Conservation (phyloP, 1,140 invertebrate species). For the Choristoneura fumiferana region DNA sequence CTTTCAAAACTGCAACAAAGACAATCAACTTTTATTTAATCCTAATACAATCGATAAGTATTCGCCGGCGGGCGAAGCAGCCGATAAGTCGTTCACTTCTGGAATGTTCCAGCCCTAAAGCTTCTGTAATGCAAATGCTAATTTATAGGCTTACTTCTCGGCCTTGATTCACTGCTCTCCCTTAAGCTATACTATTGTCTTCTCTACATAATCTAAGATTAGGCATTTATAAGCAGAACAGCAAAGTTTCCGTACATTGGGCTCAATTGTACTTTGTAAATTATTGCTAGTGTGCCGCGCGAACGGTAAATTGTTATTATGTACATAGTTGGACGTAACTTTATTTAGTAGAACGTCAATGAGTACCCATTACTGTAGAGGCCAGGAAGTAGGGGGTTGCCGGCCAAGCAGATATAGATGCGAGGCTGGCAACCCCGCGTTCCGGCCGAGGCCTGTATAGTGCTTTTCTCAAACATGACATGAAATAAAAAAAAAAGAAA, state of each 20-base stretch:
- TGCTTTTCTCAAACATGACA: no score
- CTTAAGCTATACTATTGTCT: constrained; percentile 18
- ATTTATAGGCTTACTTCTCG: constrained; percentile 1
- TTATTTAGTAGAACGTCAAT: no score
- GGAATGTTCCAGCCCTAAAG: constrained; percentile 7
- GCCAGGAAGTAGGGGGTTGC: no score
- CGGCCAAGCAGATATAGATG: no score
- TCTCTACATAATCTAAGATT: constrained; percentile 15
- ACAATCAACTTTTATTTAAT: neutral
- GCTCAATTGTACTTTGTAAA: neutral
- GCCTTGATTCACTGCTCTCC: constrained; percentile 12
- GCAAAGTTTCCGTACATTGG: neutral
- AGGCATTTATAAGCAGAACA: constrained; percentile 11
- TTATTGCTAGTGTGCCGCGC: neutral
- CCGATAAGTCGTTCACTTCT: constrained; percentile 13
- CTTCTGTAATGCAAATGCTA: constrained; percentile 5
- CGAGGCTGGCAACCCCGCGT: no score
- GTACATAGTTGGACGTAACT: no score
- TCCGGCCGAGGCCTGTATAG: no score
- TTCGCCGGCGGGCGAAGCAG: neutral
- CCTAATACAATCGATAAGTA: neutral
- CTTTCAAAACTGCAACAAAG: no score
- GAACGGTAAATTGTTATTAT: neutral
- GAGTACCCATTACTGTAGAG: no score
- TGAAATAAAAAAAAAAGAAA: no score